phyloP scores from a whole-genome alignment of 2,797 vertebrate species.

The Acanthurus leucopareius region DNA sequence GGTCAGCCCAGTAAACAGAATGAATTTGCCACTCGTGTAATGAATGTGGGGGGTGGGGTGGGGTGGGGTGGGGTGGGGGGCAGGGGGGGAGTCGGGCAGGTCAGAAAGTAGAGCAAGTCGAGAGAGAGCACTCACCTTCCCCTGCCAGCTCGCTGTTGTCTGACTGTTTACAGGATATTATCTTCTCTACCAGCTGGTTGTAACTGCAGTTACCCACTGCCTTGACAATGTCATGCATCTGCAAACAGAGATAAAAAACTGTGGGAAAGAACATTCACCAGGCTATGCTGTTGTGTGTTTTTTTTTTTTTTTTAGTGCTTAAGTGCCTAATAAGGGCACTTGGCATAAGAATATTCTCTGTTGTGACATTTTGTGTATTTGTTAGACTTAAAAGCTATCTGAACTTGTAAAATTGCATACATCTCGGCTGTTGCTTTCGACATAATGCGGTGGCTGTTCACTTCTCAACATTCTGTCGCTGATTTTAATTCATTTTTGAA shows the following conservation, averaged over 20 bases:
- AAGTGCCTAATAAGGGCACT: no score
- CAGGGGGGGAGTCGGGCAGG: neutral
- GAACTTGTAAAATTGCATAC: no score
- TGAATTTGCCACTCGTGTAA: neutral
- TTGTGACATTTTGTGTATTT: no score
- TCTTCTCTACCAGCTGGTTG: constrained; percentile 99
- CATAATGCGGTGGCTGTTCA: no score
- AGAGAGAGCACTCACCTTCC: constrained; percentile 89
- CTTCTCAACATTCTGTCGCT: no score
- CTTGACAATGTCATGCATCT: constrained; percentile 96
- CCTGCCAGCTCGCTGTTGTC: constrained; percentile 95
- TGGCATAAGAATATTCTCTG: no score
- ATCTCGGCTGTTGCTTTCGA: no score
- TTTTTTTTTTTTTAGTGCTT: neutral
- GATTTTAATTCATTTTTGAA: no score
- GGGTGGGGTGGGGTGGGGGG: neutral
- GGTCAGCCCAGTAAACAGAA: neutral
- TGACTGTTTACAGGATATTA: constrained; percentile 98
- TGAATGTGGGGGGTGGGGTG: neutral
- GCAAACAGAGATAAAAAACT: constrained; percentile 73
- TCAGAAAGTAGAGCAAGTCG: constrained; percentile 27
- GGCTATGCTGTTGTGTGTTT: constrained; percentile 1
- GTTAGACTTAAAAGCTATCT: no score
- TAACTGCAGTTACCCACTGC: constrained; percentile 99
- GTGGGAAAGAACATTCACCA: constrained; percentile 60